Conservation (phyloP, 1,140 invertebrate genomes). For the Formica exsecta region DNA sequence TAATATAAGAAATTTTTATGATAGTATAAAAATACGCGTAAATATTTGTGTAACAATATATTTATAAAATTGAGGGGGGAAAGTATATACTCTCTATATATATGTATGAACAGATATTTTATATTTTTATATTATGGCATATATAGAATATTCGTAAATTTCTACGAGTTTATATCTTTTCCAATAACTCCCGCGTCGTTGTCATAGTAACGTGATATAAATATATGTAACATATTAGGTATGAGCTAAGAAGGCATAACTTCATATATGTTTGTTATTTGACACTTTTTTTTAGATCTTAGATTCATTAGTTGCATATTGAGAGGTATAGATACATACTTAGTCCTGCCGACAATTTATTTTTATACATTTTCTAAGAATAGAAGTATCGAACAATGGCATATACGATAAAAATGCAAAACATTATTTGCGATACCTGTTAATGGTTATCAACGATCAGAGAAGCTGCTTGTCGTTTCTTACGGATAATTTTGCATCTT, state of each 20-base stretch:
- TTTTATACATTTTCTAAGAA: background rate
- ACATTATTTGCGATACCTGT: background rate
- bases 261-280: constrained; percentile 14
- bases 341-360: background rate
- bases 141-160: constrained; percentile 23
- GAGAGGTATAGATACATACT: background rate
- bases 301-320: background rate
- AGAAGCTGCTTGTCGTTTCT: background rate
- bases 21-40: background rate
- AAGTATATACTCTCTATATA: background rate
- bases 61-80: background rate
- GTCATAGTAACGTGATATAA: constrained; percentile 49
- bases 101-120: background rate
- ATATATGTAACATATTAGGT: constrained; percentile 12
- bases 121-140: constrained; percentile 20
- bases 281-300: background rate
- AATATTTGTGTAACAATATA: background rate
- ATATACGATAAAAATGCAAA: background rate
- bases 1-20: constrained; percentile 7
- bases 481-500: constrained; percentile 11
- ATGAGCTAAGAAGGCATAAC: background rate
- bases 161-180: background rate
- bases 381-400: background rate
- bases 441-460: background rate
- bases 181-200: background rate